Evolutionary conservation across 1,140 invertebrate species (phyloP), one percentile per base, ranked within the genome.

Genomic region (Pogonomyrmex barbatus): DNA sequence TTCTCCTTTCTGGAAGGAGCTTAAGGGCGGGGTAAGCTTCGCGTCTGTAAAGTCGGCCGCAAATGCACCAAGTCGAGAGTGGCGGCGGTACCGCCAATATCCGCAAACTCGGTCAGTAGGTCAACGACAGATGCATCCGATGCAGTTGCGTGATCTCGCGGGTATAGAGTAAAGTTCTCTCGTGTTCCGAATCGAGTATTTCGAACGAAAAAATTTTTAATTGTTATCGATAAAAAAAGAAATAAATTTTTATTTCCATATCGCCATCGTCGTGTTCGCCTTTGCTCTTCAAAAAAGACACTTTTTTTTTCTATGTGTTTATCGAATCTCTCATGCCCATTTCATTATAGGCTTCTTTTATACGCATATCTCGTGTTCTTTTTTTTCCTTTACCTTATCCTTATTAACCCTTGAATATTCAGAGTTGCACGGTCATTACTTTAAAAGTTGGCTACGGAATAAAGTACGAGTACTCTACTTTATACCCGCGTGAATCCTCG

Each of bases 51-150:
- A 87, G 86, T 90, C 89, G 71, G 81, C 81, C 85, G 75, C 89
- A 87, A 84, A 86, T 90, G 81, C 83, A 56, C 83, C 83, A 77
- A 78, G 81, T 88, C 89, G 89, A 86, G 89, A 86, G 68, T 75
- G 79, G 79, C 54, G 79, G 79, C 42, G 78, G 60, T 68, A 81
- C 79, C 79, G 67, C 75, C 85, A 89, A 86, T 86, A 88, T 82
- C 83, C 67, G 86, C 54, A 87, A 93, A 93, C 87, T 92, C 91
- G 92, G 92, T 90, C 88, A 93, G 76, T 93, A 82, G 92, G 92
- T 92, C 92, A 90, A 92, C 91, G 88, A 90, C 91, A 89, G 90
- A 91, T 82, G 78, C 78, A 90, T 56, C 62, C 60, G 73, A 77
- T 78, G 73, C 88, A 82, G 76, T 67, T 54, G 47, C 62, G 56